Evolutionary conservation across 2,113 vertebrate species (phyloP).

Genomic region (Indri indri): DNA sequence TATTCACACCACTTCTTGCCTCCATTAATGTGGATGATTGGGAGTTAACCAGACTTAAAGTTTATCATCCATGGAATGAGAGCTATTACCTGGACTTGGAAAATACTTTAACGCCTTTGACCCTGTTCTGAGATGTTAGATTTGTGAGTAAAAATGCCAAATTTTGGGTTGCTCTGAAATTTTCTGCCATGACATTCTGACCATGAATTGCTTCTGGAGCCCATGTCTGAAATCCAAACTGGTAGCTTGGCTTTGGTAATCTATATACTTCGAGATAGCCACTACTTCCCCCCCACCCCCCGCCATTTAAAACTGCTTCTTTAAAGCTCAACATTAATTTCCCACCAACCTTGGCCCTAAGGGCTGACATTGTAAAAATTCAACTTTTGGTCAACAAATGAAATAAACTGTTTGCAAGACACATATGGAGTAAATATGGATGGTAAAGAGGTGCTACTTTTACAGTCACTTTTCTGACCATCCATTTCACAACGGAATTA

Average conservation of each 20-base stretch:
- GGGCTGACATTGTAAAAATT: constrained; percentile 45
- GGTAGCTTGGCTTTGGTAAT: background rate
- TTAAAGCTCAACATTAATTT: constrained; percentile 6
- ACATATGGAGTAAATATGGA: constrained; percentile 75
- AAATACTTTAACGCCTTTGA: background rate
- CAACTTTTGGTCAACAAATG: constrained; percentile 53
- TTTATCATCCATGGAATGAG: constrained; percentile 20
- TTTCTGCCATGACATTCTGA: background rate
- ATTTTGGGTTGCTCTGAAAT: background rate
- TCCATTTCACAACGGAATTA: constrained; percentile 49
- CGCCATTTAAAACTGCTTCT: background rate
- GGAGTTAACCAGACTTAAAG: constrained; percentile 40
- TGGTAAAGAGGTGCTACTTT: constrained; percentile 74
- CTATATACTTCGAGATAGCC: background rate
- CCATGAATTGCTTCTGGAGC: background rate
- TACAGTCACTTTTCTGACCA: constrained; percentile 66
- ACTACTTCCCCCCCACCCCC: background rate
- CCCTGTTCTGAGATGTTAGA: background rate
- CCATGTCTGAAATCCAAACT: background rate
- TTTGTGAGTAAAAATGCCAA: background rate
- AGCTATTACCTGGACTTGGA: background rate
- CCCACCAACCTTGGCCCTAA: background rate
- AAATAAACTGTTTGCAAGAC: constrained; percentile 55
- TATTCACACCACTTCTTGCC: background rate
- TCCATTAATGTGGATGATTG: background rate